Conservation (phyloP, 1,140 invertebrate genomes). For the Heliconius melpomene region DNA sequence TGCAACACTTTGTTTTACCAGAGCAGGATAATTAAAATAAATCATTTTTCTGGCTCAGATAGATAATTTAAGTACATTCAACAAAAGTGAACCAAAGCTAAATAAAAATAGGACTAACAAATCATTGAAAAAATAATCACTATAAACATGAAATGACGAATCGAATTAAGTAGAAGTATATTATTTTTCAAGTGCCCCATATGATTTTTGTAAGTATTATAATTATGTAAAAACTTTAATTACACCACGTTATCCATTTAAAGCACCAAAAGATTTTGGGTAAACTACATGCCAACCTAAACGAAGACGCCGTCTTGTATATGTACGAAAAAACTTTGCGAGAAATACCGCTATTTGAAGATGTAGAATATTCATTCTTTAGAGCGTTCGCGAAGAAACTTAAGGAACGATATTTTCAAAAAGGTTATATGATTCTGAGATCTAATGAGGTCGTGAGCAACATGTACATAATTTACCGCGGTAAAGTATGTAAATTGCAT, state of each 20-base stretch:
- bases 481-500: constrained; percentile 57
- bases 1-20: no score
- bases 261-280: constrained; percentile 75
- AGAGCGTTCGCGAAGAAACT: constrained; percentile 76
- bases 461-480: constrained; percentile 75
- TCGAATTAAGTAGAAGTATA: no score
- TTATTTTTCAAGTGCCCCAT: neutral
- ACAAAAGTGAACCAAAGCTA: no score
- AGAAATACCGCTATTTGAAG: constrained; percentile 77
- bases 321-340: constrained; percentile 77
- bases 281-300: constrained; percentile 75
- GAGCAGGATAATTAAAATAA: no score
- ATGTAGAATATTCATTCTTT: constrained; percentile 77
- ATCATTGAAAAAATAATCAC: no score
- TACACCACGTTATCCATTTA: constrained; percentile 39
- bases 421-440: constrained; percentile 73
- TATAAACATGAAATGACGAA: no score
- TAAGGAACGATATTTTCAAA: constrained; percentile 73
- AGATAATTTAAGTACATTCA: no score
- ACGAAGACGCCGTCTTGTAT: constrained; percentile 76
- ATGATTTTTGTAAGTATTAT: constrained; percentile 15
- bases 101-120: no score
- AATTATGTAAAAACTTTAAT: constrained; percentile 35
- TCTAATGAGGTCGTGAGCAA: constrained; percentile 72
- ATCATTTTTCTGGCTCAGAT: no score